phyloP scores from a whole-genome alignment of 1,140 invertebrate species.

The Drosophila lini region DNA sequence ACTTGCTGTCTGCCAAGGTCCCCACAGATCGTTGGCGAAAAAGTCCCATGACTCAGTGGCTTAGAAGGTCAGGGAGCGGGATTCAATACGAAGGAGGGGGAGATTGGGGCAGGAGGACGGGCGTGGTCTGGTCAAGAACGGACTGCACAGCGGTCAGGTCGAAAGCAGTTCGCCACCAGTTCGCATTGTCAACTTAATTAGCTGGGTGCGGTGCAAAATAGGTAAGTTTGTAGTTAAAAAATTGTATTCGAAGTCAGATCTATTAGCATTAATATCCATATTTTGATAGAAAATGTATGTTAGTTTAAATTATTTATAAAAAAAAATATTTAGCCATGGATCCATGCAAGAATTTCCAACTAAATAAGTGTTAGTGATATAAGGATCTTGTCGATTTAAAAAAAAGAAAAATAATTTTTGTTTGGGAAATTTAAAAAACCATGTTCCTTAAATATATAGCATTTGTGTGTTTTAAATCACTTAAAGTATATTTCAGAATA shows the following conservation, averaged over 20 bases:
- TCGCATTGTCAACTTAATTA: conserved; percentile 8
- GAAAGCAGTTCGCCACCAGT: conserved; percentile 6
- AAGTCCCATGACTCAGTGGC: conserved; percentile 32
- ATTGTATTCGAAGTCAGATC: neutral
- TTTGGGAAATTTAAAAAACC: neutral
- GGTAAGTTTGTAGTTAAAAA: too few species aligned
- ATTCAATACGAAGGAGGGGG: neutral
- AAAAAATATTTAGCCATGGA: too few species aligned
- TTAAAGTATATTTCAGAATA: neutral
- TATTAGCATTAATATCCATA: neutral
- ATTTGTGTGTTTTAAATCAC: neutral
- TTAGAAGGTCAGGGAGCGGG: conserved; percentile 43
- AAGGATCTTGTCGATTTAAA: neutral
- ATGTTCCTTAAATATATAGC: neutral
- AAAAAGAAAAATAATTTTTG: neutral
- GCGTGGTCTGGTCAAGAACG: conserved; percentile 33
- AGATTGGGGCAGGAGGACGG: conserved; percentile 8
- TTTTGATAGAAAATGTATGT: neutral
- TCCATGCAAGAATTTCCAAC: neutral
- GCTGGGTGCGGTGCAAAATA: conserved; percentile 6
- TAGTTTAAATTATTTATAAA: neutral
- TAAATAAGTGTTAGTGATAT: neutral
- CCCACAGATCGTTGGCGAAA: conserved; percentile 7
- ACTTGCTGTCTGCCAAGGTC: conserved; percentile 63
- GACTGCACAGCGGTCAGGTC: neutral